Percentiles rank a stretch among this genome's conserved stretches.
phyloP scores from a whole-genome alignment of 2,888 invertebrate genomes.

The Lasiommata megera region DNA sequence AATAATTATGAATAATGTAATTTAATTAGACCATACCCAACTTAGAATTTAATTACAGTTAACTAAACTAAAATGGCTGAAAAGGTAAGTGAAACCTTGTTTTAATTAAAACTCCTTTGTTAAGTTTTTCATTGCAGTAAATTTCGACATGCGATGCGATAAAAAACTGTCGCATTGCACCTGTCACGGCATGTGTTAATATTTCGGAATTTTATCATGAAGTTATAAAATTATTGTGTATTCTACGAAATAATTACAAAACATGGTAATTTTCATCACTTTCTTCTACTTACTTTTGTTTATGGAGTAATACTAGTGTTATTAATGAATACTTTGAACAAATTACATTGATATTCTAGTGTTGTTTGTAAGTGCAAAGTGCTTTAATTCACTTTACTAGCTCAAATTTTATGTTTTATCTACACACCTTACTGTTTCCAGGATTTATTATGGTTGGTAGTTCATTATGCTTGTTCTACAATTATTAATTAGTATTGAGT shows the following conservation, averaged over 20 bases:
- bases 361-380: too few relatives aligned
- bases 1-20: not conserved
- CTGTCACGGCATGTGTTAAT: slow-evolving; percentile 30
- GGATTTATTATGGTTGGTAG: too few relatives aligned
- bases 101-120: slow-evolving; percentile 5
- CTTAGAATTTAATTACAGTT: not conserved
- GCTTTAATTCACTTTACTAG: too few relatives aligned
- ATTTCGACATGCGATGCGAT: not conserved
- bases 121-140: slow-evolving; percentile 7
- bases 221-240: slow-evolving; percentile 35
- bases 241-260: slow-evolving; percentile 22
- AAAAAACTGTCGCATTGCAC: slow-evolving; percentile 21
- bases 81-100: slow-evolving; percentile 23
- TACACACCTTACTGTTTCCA: too few relatives aligned
- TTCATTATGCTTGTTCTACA: too few relatives aligned
- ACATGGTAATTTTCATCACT: slow-evolving; percentile 11
- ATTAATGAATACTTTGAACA: too few relatives aligned
- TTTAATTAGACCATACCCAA: not conserved
- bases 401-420: too few relatives aligned
- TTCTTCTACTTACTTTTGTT: not conserved
- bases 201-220: slow-evolving; percentile 32
- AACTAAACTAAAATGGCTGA: slow-evolving; percentile 12
- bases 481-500: too few relatives aligned
- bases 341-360: too few relatives aligned
- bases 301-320: too few relatives aligned